Evolutionary conservation across 1,140 invertebrate species (phyloP), one percentile per base, ranked within the genome.

Genomic region (Heliconius hermathena): DNA sequence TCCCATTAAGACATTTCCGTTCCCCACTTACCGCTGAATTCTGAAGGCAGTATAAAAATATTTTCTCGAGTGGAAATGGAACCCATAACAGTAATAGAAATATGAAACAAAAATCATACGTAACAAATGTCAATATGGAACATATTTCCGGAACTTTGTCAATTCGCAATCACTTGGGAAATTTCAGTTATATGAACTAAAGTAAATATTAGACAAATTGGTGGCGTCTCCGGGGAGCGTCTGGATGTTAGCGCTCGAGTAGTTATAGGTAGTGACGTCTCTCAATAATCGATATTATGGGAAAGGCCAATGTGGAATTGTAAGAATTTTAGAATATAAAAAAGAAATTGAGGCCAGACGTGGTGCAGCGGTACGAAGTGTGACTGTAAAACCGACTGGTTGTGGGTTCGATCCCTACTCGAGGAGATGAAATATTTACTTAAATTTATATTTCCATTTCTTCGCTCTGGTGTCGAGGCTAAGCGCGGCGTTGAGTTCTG

Each of bases 171-270:
- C 60, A 13, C 22, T 29, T 66, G 60, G 60, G 60, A 66, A 66
- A 66, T 66, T 66, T 22, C 60, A 66, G 60, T 66, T 26, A 66
- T 26, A 66, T 66, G 60, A 66, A 66, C 22, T 66, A 66, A 66
- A 66, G 60, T 66, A 66, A 66, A 66, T 66, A 66, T 66, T 66
- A 66, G 60, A 66, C 26, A 66, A 29, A 66, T 66, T 66, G 60
- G 60, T 66, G 26, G 60, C 8, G 26, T 66, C 60, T 16, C 60
- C 3, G 3, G 22, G 60, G 60, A 66, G 9, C 26, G 60, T 66
- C 60, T 66, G 60, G 22, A 66, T 66, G 60, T 26, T 29, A 29
- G 60, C 3, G 22, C 22, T 66, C 9, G 22, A 66, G 60, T 66
- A 29, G 60, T 66, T 66, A 57, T 57, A 26, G 16, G 60, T 29